These are phyloP conservation scores for Noctua comes DNA, from an alignment of 2,888 invertebrate genomes.

Conservation along the genomic window DNA sequence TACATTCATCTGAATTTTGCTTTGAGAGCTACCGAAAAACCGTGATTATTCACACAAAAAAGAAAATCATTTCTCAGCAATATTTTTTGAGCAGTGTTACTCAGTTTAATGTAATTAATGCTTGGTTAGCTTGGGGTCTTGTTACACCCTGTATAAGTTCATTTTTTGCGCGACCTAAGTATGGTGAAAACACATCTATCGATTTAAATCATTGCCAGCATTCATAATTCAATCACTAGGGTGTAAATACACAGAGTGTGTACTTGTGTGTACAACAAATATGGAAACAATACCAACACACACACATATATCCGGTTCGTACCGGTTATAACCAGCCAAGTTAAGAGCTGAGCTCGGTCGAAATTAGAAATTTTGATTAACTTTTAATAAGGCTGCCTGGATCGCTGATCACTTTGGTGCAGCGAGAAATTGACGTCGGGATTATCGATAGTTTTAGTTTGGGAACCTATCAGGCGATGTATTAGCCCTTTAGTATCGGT, in stretches of 20 bases:
- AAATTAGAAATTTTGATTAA: slow-evolving; percentile 75
- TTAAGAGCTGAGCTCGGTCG: slow-evolving; percentile 64
- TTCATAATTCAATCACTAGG: slow-evolving; percentile 9
- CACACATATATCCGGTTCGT: slow-evolving; percentile 44
- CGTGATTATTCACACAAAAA: neutral
- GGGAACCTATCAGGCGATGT: slow-evolving; percentile 15
- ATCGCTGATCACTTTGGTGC: slow-evolving; percentile 67
- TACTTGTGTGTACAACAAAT: slow-evolving; percentile 9
- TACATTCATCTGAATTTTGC: neutral
- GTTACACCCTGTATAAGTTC: neutral
- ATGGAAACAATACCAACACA: neutral
- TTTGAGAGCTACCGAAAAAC: neutral
- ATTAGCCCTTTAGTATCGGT: slow-evolving; percentile 18
- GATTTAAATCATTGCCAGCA: neutral
- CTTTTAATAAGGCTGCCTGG: slow-evolving; percentile 75
- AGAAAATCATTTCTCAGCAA: neutral
- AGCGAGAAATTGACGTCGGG: slow-evolving; percentile 30
- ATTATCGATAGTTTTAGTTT: slow-evolving; percentile 46
- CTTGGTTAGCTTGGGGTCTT: neutral
- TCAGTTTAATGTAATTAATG: neutral
- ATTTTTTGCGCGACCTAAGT: neutral
- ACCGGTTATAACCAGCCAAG: slow-evolving; percentile 54
- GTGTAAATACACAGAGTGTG: neutral
- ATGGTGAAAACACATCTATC: neutral
- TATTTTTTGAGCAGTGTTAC: neutral